phyloP scores from a whole-genome alignment of 2,113 vertebrate genomes.

The Scopus umbretta region DNA sequence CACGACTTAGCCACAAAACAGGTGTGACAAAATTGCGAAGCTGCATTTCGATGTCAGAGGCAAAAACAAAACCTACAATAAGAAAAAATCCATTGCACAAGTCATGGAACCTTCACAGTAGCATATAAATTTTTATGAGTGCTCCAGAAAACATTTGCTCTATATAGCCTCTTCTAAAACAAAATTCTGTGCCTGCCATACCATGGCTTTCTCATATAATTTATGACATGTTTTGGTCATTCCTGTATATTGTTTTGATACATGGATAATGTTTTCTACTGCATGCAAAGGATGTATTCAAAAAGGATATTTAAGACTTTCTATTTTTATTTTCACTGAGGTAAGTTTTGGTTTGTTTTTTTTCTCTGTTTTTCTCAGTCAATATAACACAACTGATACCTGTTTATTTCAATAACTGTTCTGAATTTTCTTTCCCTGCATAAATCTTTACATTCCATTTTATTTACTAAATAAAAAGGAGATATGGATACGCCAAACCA shows the following conservation, averaged over 20 bases:
- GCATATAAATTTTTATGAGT: neutral
- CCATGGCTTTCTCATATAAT: neutral
- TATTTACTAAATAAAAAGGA: constrained; percentile 13
- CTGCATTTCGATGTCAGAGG: neutral
- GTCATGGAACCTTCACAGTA: neutral
- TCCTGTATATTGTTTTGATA: neutral
- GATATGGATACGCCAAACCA: neutral
- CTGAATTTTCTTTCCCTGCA: neutral
- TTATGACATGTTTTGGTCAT: neutral
- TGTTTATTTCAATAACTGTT: neutral
- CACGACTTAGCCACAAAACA: neutral
- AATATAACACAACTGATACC: neutral
- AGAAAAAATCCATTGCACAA: neutral
- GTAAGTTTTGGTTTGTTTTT: neutral
- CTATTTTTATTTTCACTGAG: neutral
- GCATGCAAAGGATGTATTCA: neutral
- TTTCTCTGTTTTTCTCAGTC: neutral
- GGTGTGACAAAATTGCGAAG: neutral
- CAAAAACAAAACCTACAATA: neutral
- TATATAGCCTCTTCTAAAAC: neutral
- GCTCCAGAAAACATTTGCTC: neutral
- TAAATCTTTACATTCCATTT: neutral
- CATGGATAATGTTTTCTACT: neutral
- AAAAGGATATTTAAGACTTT: neutral
- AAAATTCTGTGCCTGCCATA: neutral